A percentile compares a stretch with the other conserved stretches of the same genome.
These are phyloP conservation scores for Gymnosoma rotundatum DNA, from an alignment of 2,888 invertebrate genomes.

Conservation along the genomic window DNA sequence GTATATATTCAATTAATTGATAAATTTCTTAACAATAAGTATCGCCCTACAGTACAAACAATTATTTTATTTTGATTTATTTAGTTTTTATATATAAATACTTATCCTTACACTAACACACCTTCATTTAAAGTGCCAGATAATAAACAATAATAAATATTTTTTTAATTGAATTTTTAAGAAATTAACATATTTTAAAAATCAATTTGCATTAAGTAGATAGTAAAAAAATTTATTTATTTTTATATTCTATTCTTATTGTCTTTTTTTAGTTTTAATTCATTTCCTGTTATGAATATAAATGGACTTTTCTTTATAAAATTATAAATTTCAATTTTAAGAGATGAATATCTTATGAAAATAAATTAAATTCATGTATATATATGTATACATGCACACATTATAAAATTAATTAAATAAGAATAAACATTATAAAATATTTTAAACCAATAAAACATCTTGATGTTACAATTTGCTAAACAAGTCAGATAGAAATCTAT, in stretches of 20 bases:
- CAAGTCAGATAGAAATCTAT: no score
- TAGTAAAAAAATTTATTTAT: not conserved
- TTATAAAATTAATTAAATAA: no score
- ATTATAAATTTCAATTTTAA: conserved; percentile 24
- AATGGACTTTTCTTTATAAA: conserved; percentile 10
- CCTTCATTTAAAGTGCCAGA: not conserved
- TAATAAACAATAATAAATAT: not conserved
- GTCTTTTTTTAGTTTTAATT: not conserved
- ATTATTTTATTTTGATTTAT: not conserved
- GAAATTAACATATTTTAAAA: conserved; percentile 53
- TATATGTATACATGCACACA: no score
- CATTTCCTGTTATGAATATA: conserved; percentile 30
- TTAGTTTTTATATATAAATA: conserved; percentile 5
- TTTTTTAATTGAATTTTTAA: conserved; percentile 59
- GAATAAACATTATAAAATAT: no score
- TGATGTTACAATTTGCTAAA: no score
- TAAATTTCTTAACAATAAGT: no score
- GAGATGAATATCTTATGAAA: conserved; percentile 43
- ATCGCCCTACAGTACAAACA: not conserved
- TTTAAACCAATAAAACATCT: no score
- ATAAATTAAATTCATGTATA: conserved; percentile 19
- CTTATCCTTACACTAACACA: not conserved
- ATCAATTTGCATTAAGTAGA: conserved; percentile 44
- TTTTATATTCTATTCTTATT: conserved; percentile 11
- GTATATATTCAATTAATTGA: no score